phyloP scores from a whole-genome alignment of 2,113 vertebrate species.

The Gyps fulvus region DNA sequence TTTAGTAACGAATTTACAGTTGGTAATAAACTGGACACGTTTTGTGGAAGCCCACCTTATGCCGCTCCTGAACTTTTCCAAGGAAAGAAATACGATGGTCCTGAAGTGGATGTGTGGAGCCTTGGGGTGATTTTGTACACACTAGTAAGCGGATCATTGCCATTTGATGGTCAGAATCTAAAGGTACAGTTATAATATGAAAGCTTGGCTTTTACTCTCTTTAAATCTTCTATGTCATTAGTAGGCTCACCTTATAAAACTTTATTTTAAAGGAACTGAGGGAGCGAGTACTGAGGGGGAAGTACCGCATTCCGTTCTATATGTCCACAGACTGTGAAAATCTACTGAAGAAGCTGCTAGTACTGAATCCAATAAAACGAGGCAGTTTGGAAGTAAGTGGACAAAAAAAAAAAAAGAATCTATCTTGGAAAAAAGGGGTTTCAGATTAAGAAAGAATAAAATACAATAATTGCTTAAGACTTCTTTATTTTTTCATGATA shows the following conservation, averaged over 20 bases:
- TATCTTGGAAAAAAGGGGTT: not conserved
- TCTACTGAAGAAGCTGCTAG: constrained; percentile 93
- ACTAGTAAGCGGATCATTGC: constrained; percentile 92
- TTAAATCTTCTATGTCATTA: not conserved
- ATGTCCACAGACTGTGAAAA: constrained; percentile 99
- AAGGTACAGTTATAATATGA: constrained; percentile 77
- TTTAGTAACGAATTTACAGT: constrained; percentile 98
- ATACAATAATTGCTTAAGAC: not conserved
- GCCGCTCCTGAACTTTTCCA: constrained; percentile 96
- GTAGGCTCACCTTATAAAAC: not conserved
- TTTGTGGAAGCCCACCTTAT: constrained; percentile 94
- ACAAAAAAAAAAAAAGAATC: not conserved
- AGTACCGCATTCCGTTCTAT: constrained; percentile 98
- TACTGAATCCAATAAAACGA: constrained; percentile 93
- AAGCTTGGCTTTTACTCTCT: not conserved
- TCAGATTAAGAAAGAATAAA: not conserved
- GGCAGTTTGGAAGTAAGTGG: constrained; percentile 92
- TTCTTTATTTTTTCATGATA: not conserved
- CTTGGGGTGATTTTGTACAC: constrained; percentile 96
- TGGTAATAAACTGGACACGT: constrained; percentile 95
- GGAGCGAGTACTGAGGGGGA: constrained; percentile 91
- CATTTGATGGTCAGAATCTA: constrained; percentile 95
- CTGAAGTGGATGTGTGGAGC: constrained; percentile 97
- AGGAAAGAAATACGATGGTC: constrained; percentile 95
- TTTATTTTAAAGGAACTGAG: constrained; percentile 83